These are phyloP conservation scores for Cheilosia urbana DNA, from an alignment of 2,888 invertebrate species.

Conservation along the genomic window DNA sequence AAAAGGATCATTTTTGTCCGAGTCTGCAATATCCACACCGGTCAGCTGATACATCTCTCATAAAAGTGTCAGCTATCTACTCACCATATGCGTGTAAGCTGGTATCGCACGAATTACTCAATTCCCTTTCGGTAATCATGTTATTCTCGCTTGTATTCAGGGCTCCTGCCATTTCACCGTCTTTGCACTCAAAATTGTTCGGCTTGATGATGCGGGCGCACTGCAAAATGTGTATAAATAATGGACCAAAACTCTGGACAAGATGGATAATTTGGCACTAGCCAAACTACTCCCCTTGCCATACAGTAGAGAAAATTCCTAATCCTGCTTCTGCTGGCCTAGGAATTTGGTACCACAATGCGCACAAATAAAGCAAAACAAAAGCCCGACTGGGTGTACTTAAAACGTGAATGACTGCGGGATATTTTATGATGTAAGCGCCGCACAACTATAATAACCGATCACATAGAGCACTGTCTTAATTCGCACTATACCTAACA, in stretches of 20 bases:
- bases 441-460: not conserved
- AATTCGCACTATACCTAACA: constrained; percentile 16
- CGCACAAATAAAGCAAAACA: constrained; percentile 22
- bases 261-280: not conserved
- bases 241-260: not conserved
- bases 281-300: constrained; percentile 23
- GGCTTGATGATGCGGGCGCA: not conserved
- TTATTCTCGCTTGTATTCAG: constrained; percentile 39
- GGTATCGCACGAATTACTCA: constrained; percentile 50
- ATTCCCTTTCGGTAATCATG: constrained; percentile 51
- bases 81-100: constrained; percentile 56
- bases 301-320: not conserved
- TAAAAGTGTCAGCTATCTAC: constrained; percentile 6
- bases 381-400: not conserved
- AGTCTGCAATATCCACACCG: constrained; percentile 36
- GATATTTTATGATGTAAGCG: constrained; percentile 45
- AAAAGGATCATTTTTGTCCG: constrained; percentile 66
- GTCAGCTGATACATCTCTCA: too few species aligned
- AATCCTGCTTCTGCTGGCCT: constrained; percentile 33
- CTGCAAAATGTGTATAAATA: not conserved
- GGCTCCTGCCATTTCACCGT: constrained; percentile 52
- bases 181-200: too few species aligned
- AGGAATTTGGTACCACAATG: constrained; percentile 7
- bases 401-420: constrained; percentile 3
- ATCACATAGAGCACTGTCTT: not conserved